Evolutionary conservation across 1,140 invertebrate genomes (phyloP).

Genomic region (Formica exsecta): DNA sequence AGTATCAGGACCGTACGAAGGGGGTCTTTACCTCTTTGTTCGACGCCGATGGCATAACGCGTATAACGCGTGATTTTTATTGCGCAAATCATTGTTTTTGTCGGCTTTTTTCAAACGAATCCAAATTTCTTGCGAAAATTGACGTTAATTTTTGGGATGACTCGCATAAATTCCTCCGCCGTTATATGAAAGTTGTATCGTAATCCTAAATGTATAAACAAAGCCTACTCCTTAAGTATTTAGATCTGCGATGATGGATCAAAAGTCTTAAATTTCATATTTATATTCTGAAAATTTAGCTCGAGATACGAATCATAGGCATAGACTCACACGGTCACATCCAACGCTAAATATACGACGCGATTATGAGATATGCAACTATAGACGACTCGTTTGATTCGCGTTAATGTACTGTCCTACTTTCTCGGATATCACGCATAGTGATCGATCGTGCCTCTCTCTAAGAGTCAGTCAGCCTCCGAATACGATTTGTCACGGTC

Average conservation of each 20-base stretch:
- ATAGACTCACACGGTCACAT: neutral
- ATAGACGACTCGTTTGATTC: conserved; percentile 29
- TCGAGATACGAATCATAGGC: no score
- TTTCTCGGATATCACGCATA: conserved; percentile 51
- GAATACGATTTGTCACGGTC: conserved; percentile 71
- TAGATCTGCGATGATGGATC: neutral
- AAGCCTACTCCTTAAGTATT: neutral
- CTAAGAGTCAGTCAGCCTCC: conserved; percentile 28
- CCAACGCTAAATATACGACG: neutral
- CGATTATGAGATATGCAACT: conserved; percentile 2
- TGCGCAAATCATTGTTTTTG: neutral
- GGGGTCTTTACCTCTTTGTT: conserved; percentile 20
- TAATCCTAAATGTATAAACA: neutral
- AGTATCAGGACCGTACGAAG: conserved; percentile 69
- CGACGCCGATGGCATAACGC: conserved; percentile 27
- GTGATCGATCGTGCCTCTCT: conserved; percentile 35
- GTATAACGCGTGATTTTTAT: conserved; percentile 37
- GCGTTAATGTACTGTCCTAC: conserved; percentile 48
- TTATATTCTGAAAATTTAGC: neutral
- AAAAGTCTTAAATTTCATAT: neutral
- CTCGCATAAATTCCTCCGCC: neutral
- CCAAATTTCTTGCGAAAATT: neutral
- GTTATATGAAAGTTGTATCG: neutral
- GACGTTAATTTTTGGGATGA: neutral
- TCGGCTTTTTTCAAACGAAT: neutral